Evolutionary conservation across 2,113 vertebrate species (phyloP).

Genomic region (Muntiacus reevesi): DNA sequence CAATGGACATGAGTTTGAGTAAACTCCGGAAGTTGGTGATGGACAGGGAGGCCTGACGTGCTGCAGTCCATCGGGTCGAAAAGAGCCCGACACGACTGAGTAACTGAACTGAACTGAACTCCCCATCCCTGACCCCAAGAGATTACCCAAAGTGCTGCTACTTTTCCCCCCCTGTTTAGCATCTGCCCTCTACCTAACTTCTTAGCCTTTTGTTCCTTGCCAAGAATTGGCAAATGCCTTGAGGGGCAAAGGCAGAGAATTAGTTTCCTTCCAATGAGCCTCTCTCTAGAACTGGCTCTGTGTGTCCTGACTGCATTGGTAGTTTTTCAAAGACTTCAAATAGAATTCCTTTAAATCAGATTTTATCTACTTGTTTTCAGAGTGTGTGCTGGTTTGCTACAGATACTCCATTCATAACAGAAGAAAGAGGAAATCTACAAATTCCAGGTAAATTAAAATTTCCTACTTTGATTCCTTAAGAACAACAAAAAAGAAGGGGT

Average conservation of each 20-base stretch:
- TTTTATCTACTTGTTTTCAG: not conserved
- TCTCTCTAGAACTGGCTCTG: not conserved
- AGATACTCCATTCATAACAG: not conserved
- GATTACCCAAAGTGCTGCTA: not conserved
- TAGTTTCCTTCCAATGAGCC: not conserved
- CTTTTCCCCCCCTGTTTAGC: not conserved
- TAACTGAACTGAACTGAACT: not conserved
- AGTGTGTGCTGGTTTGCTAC: not conserved
- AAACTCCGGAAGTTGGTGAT: not conserved
- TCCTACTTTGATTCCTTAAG: not conserved
- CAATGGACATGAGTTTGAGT: not conserved
- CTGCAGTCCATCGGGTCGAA: not conserved
- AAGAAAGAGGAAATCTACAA: not conserved
- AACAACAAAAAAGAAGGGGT: not conserved
- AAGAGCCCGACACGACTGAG: not conserved
- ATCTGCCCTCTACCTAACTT: not conserved
- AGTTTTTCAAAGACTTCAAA: not conserved
- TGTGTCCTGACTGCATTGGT: not conserved
- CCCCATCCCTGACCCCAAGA: not conserved
- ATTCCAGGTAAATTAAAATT: not conserved
- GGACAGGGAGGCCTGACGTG: not conserved
- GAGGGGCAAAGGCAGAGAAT: not conserved
- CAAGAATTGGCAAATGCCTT: not conserved
- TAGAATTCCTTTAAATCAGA: not conserved
- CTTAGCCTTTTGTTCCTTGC: not conserved